Conservation (phyloP, 2,888 invertebrate species). For the Scotopteryx bipunctaria region DNA sequence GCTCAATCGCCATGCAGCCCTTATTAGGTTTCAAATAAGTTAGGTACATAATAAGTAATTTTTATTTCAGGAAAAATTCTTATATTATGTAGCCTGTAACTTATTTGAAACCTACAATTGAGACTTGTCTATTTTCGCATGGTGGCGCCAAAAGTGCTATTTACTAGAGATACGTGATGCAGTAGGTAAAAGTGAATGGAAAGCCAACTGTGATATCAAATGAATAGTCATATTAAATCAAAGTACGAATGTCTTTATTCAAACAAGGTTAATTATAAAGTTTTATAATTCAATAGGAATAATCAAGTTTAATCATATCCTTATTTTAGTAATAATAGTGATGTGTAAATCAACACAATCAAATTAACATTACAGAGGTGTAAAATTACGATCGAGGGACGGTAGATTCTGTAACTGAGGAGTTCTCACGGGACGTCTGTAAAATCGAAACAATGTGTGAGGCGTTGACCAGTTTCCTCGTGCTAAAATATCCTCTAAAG, state of each 20-base stretch:
- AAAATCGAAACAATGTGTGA: neutral
- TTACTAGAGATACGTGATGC: too few relatives aligned
- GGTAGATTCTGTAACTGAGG: neutral
- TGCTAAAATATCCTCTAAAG: neutral
- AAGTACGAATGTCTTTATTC: too few relatives aligned
- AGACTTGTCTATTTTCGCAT: slow-evolving; percentile 1
- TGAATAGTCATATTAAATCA: too few relatives aligned
- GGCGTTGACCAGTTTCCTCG: slow-evolving; percentile 5
- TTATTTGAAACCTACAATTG: slow-evolving; percentile 3
- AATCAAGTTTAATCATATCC: too few relatives aligned
- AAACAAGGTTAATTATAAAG: too few relatives aligned
- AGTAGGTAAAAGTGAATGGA: neutral
- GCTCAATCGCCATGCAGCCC: slow-evolving; percentile 1
- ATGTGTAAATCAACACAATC: too few relatives aligned
- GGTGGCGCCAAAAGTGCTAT: too few relatives aligned
- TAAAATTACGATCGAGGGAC: neutral
- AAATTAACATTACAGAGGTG: neutral
- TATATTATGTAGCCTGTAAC: slow-evolving; percentile 3
- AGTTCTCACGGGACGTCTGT: neutral
- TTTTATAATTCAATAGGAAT: too few relatives aligned
- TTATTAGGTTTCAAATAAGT: slow-evolving; percentile 1
- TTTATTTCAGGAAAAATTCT: neutral
- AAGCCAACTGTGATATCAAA: neutral
- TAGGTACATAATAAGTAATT: too few relatives aligned
- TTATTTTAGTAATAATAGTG: too few relatives aligned